Base-by-base conservation (phyloP, 2,113 vertebrate species). In the Cyanoramphus novaezelandiae region DNA sequence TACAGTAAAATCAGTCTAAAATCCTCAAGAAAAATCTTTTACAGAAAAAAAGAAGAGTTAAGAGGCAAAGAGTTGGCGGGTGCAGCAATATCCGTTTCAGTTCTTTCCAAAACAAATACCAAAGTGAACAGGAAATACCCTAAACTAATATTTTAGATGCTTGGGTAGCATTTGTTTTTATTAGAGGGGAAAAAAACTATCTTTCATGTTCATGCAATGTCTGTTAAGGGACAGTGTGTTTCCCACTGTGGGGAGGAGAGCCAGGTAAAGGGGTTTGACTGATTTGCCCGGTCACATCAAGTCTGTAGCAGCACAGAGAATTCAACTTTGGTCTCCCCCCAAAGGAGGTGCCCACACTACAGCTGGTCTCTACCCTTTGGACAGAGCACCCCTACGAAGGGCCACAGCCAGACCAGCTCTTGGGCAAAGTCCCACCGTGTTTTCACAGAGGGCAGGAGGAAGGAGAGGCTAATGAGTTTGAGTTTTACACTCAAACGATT, bases 351-450 rank as follows among this genome's bases (percentile, higher is more conserved):
- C 31, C 49, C 13, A 3, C 11, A 13, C 6, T 33, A 8, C 23
- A 21, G 9, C 17, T 15, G 14, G 27, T 35, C 59, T 53, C 44
- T 72, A 25, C 17, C 33, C 71, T 39, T 23, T 2, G 44, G 31
- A 2, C 47, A 43, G 28, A 53, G 23, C 55, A 64, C 35, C 11
- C 52, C 33, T 39, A 31, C 1, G 9, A 39, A 12, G 17, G 13
- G 7, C 25, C 33, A 24, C 49, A 47, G 53, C 29, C 70, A 49
- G 17, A 25, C 1, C n/a, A 79, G 21, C 9, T 1, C 57, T 24
- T 0, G 0, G 35, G 20, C 25, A 3, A 71, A 31, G 33, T 23
- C 33, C 21, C 29, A 23, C 12, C 7, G 2, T 10, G 25, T 7
- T 62, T 46, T 70, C 8, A 29, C 8, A 11, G 35, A 2, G 1